phyloP scores from a whole-genome alignment of 2,888 invertebrate species.

The Netelia melanura region DNA sequence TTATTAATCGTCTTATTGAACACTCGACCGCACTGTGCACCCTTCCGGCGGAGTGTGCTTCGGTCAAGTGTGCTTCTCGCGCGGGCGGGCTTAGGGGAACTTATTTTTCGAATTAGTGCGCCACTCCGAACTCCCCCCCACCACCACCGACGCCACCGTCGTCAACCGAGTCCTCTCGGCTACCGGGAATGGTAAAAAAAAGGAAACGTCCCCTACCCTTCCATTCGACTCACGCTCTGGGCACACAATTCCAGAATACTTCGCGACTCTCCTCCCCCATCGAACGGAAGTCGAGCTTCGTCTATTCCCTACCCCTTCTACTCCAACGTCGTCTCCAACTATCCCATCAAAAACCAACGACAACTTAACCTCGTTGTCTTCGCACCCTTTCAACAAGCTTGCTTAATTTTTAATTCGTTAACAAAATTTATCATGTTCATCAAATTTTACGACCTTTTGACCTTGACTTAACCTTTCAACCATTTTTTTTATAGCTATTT shows the following conservation, averaged over 20 bases:
- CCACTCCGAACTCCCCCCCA: constrained; percentile 73
- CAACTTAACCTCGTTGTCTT: constrained; percentile 69
- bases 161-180: constrained; percentile 34
- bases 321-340: constrained; percentile 44
- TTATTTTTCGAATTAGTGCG: constrained; percentile 82
- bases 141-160: constrained; percentile 46
- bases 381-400: background rate
- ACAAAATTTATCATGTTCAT: background rate
- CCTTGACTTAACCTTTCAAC: background rate
- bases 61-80: constrained; percentile 83
- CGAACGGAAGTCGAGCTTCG: constrained; percentile 33
- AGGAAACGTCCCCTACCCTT: constrained; percentile 38
- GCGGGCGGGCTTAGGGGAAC: constrained; percentile 72
- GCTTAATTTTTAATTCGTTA: background rate
- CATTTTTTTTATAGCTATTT: background rate
- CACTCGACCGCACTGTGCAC: constrained; percentile 71
- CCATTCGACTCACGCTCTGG: constrained; percentile 51
- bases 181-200: constrained; percentile 51
- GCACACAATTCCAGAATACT: constrained; percentile 43
- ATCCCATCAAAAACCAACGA: constrained; percentile 50
- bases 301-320: constrained; percentile 62
- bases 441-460: background rate
- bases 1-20: constrained; percentile 66
- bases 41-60: constrained; percentile 83
- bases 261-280: constrained; percentile 35